phyloP scores from a whole-genome alignment of 2,888 invertebrate genomes.

The Drosophila lutescens region DNA sequence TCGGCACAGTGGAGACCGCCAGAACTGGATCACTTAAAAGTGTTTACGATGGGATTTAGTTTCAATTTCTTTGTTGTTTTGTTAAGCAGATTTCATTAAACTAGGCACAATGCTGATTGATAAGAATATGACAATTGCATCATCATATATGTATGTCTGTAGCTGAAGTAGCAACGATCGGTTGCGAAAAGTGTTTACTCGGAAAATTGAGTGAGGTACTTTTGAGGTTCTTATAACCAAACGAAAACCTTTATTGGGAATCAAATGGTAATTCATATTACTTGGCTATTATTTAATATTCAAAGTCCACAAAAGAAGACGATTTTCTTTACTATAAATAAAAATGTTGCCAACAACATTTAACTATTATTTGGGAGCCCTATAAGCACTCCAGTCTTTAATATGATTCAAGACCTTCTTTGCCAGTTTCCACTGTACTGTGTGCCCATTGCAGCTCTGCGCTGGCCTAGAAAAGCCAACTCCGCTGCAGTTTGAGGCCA shows the following conservation, averaged over 20 bases:
- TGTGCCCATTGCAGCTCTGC: background rate
- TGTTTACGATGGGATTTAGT: background rate
- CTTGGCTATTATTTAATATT: too few relatives aligned
- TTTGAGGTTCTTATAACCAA: background rate
- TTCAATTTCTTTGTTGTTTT: background rate
- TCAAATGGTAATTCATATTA: background rate
- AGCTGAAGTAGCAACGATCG: background rate
- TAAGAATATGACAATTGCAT: background rate
- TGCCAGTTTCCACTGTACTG: constrained; percentile 6
- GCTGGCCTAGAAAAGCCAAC: constrained; percentile 34
- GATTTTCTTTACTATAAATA: too few relatives aligned
- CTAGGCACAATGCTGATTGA: constrained; percentile 1
- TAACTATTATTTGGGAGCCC: too few relatives aligned
- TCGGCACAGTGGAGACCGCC: constrained; percentile 14
- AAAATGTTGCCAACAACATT: too few relatives aligned
- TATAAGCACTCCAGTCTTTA: too few relatives aligned
- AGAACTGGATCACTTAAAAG: constrained; percentile 4
- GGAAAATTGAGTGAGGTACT: too few relatives aligned
- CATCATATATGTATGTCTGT: background rate
- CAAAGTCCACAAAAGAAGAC: too few relatives aligned
- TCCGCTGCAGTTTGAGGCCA: constrained; percentile 32
- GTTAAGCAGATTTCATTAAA: background rate
- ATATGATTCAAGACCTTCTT: constrained; percentile 3
- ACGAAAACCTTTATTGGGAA: background rate
- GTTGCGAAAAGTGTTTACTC: constrained; percentile 4